These are phyloP conservation scores for Oceanites oceanicus DNA, from an alignment of 2,113 vertebrate species.

Conservation along the genomic window DNA sequence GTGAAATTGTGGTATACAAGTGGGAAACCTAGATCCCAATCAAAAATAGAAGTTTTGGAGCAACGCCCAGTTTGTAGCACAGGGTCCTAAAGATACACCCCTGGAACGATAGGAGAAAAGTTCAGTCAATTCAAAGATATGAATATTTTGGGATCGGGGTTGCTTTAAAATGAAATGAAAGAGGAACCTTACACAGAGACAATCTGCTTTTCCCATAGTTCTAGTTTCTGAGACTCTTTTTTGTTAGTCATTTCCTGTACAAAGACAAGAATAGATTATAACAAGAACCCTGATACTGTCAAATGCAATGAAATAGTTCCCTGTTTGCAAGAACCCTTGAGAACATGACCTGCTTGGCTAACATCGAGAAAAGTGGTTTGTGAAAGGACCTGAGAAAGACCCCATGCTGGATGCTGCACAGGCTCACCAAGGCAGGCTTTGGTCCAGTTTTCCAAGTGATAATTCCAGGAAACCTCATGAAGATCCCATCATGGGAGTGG, in stretches of 20 bases:
- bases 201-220: not conserved
- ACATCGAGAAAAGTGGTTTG: not conserved
- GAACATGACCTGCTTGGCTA: not conserved
- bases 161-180: not conserved
- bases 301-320: not conserved
- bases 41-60: not conserved
- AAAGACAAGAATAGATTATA: not conserved
- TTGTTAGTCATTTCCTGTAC: constrained; percentile 21
- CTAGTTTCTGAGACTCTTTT: not conserved
- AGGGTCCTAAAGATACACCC: not conserved
- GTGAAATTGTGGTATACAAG: not conserved
- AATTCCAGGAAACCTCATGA: not conserved
- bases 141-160: not conserved
- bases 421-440: not conserved
- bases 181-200: not conserved
- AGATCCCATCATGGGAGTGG: not conserved
- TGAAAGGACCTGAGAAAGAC: not conserved
- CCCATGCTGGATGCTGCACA: accelerated
- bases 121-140: accelerated
- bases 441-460: not conserved
- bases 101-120: accelerated
- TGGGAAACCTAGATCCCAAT: not conserved
- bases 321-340: not conserved
- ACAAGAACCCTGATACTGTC: not conserved
- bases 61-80: accelerated